Percentiles rank a stretch among this genome's conserved stretches.
Conservation (phyloP, 2,113 vertebrate genomes). For the Pimephales promelas region DNA sequence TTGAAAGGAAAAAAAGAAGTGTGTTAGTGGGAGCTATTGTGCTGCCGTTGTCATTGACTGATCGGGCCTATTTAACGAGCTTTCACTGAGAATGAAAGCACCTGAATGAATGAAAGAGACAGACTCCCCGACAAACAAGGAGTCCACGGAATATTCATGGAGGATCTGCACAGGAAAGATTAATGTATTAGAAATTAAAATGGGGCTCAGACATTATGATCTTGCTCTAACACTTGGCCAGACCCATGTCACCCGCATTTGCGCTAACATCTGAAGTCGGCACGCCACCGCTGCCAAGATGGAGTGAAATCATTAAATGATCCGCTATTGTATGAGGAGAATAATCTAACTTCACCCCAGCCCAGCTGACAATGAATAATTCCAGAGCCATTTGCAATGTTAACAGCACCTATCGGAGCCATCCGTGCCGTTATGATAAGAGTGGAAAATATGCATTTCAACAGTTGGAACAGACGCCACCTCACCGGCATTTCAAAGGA, state of each 20-base stretch:
- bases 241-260: constrained; percentile 96
- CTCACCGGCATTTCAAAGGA: constrained; percentile 98
- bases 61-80: constrained; percentile 94
- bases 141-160: constrained; percentile 98
- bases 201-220: constrained; percentile 94
- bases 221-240: constrained; percentile 99
- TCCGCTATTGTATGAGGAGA: constrained; percentile 95
- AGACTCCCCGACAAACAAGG: constrained; percentile 96
- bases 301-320: constrained; percentile 95
- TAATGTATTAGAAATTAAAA: constrained; percentile 99
- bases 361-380: constrained; percentile 99
- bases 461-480: constrained; percentile 96
- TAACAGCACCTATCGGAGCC: constrained; percentile 99
- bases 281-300: constrained; percentile 96
- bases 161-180: constrained; percentile 98
- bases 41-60: constrained; percentile 95
- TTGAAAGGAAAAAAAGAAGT: constrained; percentile 91
- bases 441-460: constrained; percentile 99
- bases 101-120: constrained; percentile 99
- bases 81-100: constrained; percentile 96
- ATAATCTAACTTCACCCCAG: constrained; percentile 96
- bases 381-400: constrained; percentile 99
- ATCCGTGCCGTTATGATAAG: constrained; percentile 99
- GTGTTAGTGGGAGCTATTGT: constrained; percentile 89
- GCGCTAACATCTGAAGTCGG: constrained; percentile 84